phyloP scores from a whole-genome alignment of 2,888 invertebrate genomes.

The Neoitamus cyanurus region DNA sequence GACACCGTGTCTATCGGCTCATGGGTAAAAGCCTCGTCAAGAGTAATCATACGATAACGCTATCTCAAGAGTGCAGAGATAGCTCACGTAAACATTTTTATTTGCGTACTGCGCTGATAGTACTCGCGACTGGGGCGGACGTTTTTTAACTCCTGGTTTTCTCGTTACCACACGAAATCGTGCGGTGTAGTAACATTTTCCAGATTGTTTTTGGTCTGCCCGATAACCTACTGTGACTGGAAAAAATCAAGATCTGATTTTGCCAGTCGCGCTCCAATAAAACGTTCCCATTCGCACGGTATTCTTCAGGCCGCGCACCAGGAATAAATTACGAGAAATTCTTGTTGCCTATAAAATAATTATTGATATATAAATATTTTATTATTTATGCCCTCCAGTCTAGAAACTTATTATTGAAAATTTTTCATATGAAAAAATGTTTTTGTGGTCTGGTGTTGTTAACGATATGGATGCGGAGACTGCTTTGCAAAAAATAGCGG shows the following conservation, averaged over 20 bases:
- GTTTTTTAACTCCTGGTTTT: neutral
- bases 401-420: too few relatives aligned
- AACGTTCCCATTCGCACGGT: neutral
- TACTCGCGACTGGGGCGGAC: neutral
- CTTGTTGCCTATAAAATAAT: too few relatives aligned
- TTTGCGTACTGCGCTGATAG: neutral
- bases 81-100: constrained; percentile 1
- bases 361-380: too few relatives aligned
- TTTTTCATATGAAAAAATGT: too few relatives aligned
- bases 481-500: too few relatives aligned
- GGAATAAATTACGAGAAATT: too few relatives aligned
- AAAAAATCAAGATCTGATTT: neutral
- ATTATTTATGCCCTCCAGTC: too few relatives aligned
- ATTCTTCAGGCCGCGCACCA: neutral
- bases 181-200: neutral
- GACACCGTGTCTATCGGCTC: neutral
- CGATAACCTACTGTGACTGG: neutral
- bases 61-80: neutral
- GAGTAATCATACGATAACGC: neutral
- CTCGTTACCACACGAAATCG: neutral
- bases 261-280: neutral
- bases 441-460: too few relatives aligned
- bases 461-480: too few relatives aligned
- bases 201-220: neutral
- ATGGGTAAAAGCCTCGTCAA: neutral